phyloP scores from a whole-genome alignment of 2,113 vertebrate species.

The Mirza zaza region DNA sequence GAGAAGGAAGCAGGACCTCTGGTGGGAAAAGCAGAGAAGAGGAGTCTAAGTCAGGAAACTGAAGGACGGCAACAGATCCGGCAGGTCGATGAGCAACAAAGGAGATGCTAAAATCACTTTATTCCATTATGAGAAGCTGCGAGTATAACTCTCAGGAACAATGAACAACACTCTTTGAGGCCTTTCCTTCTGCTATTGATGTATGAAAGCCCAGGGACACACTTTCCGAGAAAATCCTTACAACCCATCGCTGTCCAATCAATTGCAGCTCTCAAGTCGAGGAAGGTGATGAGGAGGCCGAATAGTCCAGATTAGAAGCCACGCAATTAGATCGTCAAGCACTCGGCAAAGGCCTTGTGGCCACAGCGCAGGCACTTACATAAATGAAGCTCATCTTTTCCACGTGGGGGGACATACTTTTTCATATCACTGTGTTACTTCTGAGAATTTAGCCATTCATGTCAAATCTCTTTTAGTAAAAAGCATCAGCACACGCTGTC shows the following conservation, averaged over 20 bases:
- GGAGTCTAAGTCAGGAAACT: neutral
- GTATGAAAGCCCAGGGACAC: constrained; percentile 25
- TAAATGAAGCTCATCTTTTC: constrained; percentile 30
- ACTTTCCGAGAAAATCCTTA: constrained; percentile 64
- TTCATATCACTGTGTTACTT: neutral
- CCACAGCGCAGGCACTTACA: neutral
- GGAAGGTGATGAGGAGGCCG: neutral
- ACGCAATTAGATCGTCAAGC: constrained; percentile 41
- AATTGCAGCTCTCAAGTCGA: constrained; percentile 46
- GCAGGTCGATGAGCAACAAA: constrained; percentile 4
- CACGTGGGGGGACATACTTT: neutral
- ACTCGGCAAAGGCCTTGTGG: neutral
- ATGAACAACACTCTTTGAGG: constrained; percentile 31
- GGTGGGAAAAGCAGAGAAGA: constrained; percentile 58
- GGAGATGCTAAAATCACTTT: constrained; percentile 40
- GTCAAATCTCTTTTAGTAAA: constrained; percentile 18
- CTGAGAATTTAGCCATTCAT: constrained; percentile 18
- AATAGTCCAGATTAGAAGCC: constrained; percentile 31
- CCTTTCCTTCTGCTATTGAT: constrained; percentile 37
- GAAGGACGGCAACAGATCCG: constrained; percentile 18
- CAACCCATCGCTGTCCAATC: constrained; percentile 57
- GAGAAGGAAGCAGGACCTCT: constrained; percentile 59
- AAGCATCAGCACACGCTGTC: neutral
- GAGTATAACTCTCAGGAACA: constrained; percentile 44
- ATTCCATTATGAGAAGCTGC: constrained; percentile 57